Percentiles rank a stretch among this genome's conserved stretches.
These are phyloP conservation scores for Eurytoma californica DNA, from an alignment of 2,888 invertebrate genomes.

Conservation along the genomic window DNA sequence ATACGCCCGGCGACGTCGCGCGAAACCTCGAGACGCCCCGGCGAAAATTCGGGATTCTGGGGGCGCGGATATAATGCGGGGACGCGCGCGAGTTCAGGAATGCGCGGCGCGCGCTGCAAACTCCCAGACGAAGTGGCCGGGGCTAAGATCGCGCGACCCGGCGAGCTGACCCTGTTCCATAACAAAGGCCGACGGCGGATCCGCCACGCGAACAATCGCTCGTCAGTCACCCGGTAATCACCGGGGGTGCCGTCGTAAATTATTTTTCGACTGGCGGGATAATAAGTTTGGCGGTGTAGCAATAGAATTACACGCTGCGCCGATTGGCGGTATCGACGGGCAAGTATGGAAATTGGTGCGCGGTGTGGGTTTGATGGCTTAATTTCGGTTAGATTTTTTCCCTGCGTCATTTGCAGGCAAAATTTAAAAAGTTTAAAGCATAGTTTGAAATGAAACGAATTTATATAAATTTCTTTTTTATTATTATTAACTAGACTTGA, in stretches of 20 bases:
- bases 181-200: slow-evolving; percentile 36
- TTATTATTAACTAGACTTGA: too few species aligned
- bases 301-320: too few species aligned
- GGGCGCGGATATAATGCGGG: neutral
- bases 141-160: neutral
- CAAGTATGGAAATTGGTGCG: too few species aligned
- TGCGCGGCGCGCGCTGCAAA: slow-evolving; percentile 36
- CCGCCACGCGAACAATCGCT: slow-evolving; percentile 28
- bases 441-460: too few species aligned
- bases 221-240: slow-evolving; percentile 12
- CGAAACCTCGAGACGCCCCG: slow-evolving; percentile 45
- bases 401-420: too few species aligned
- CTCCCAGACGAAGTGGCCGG: neutral
- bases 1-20: slow-evolving; percentile 31
- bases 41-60: neutral
- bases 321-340: too few species aligned
- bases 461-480: too few species aligned
- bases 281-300: too few species aligned
- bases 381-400: too few species aligned
- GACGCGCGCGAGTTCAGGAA: slow-evolving; percentile 15
- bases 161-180: slow-evolving; percentile 51
- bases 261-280: too few species aligned
- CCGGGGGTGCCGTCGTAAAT: neutral
- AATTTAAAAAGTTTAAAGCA: too few species aligned
- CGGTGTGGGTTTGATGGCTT: too few species aligned